phyloP scores from a whole-genome alignment of 2,113 vertebrate species.

The Myodes glareolus region DNA sequence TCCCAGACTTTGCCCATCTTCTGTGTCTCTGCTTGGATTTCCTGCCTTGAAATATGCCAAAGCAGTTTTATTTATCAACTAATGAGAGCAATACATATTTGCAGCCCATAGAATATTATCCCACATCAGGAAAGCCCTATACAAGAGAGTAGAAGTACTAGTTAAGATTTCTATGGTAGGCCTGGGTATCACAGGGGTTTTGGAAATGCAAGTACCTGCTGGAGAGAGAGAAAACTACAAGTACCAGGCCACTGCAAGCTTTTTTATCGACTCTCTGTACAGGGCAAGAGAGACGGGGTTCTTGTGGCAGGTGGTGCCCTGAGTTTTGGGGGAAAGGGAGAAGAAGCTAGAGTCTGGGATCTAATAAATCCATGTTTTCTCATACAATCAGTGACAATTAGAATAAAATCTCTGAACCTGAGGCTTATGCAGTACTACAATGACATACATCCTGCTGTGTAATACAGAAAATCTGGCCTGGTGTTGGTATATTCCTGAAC shows the following conservation, averaged over 20 bases:
- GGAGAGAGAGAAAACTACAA: not conserved
- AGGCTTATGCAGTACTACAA: not conserved
- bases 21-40: too few relatives aligned
- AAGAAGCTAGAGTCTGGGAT: not conserved
- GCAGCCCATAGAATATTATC: too few relatives aligned
- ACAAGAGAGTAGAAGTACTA: too few relatives aligned
- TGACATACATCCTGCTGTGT: not conserved
- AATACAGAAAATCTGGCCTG: too few relatives aligned
- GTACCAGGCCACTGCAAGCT: fast-evolving
- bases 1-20: too few relatives aligned
- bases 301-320: not conserved
- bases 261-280: not conserved
- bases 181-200: not conserved
- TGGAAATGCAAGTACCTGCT: not conserved
- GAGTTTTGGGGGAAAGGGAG: not conserved
- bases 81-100: too few relatives aligned
- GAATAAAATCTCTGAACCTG: not conserved
- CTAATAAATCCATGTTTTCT: not conserved
- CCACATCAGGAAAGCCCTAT: too few relatives aligned
- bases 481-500: too few relatives aligned
- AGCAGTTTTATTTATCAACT: too few relatives aligned
- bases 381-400: not conserved
- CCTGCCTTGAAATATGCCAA: too few relatives aligned
- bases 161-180: too few relatives aligned
- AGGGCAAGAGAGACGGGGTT: not conserved